These are phyloP conservation scores for Dipus sagitta DNA, from an alignment of 2,797 vertebrate species.

Conservation along the genomic window DNA sequence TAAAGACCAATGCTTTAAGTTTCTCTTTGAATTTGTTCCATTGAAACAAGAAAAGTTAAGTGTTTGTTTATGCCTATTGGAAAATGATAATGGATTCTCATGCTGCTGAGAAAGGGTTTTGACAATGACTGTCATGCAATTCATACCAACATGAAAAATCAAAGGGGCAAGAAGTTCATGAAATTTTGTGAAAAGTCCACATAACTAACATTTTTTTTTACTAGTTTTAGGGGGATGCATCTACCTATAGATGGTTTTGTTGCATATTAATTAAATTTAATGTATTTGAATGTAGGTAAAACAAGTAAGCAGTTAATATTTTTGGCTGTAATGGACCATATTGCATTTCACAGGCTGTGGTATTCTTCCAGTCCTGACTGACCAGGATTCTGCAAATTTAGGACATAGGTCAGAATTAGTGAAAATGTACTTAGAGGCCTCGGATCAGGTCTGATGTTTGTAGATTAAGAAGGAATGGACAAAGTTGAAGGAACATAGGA, in stretches of 20 bases:
- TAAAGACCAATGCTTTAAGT: neutral
- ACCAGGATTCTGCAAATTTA: conserved; percentile 39
- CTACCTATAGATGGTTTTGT: neutral
- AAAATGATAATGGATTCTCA: conserved; percentile 21
- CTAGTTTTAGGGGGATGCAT: neutral
- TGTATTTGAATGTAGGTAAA: neutral
- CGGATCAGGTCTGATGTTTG: neutral
- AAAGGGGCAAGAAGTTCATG: neutral
- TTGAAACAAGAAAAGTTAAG: conserved; percentile 49
- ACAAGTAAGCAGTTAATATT: conserved; percentile 43
- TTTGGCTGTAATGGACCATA: neutral
- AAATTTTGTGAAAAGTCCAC: conserved; percentile 55
- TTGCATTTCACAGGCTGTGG: conserved; percentile 33
- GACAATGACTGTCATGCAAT: neutral
- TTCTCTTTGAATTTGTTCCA: conserved; percentile 28
- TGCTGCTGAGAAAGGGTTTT: conserved; percentile 8
- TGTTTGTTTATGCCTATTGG: conserved; percentile 13
- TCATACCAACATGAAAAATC: conserved; percentile 42
- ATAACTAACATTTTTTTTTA: conserved; percentile 46
- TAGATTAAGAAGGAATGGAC: conserved; percentile 41
- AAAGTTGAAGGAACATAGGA: neutral
- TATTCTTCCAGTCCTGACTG: conserved; percentile 46
- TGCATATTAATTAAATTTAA: conserved; percentile 21
- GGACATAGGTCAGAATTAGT: conserved; percentile 2
- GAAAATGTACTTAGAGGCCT: neutral